A percentile compares a stretch with the other conserved stretches of the same genome.
These are phyloP conservation scores for Peromyscus californicus DNA, from an alignment of 2,113 vertebrate species.

Conservation along the genomic window DNA sequence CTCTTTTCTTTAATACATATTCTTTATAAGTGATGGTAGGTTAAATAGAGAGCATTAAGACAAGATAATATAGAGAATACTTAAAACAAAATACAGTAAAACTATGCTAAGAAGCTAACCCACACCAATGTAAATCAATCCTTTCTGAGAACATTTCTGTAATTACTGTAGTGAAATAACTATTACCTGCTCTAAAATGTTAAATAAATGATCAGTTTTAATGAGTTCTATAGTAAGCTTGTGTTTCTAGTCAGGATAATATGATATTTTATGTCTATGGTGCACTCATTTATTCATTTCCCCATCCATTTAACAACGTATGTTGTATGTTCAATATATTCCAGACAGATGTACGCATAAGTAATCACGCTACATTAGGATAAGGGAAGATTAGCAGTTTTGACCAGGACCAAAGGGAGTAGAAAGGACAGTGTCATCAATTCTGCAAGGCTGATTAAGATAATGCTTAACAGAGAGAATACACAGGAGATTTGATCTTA, in stretches of 20 bases:
- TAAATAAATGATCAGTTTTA: slow-evolving; percentile 3
- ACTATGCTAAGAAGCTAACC: background rate
- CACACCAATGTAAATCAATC: slow-evolving; percentile 4
- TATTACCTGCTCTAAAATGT: background rate
- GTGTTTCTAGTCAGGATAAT: background rate
- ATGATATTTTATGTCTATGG: background rate
- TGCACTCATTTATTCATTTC: background rate
- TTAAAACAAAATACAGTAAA: slow-evolving; percentile 39
- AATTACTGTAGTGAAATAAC: background rate
- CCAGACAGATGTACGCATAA: background rate
- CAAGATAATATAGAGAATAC: background rate
- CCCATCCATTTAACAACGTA: slow-evolving; percentile 37
- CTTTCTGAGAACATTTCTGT: background rate
- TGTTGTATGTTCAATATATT: background rate
- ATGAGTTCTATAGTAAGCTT: slow-evolving; percentile 6
- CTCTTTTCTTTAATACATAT: background rate
- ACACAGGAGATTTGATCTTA: slow-evolving; percentile 40
- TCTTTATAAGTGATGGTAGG: background rate
- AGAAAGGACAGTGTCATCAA: slow-evolving; percentile 50
- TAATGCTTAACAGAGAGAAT: slow-evolving; percentile 58
- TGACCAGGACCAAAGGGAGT: background rate
- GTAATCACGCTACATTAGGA: background rate
- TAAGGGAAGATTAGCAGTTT: slow-evolving; percentile 13
- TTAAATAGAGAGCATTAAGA: background rate
- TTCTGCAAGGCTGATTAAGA: slow-evolving; percentile 36